Conservation (phyloP, 2,888 invertebrate genomes). For the Sturmia bella region DNA sequence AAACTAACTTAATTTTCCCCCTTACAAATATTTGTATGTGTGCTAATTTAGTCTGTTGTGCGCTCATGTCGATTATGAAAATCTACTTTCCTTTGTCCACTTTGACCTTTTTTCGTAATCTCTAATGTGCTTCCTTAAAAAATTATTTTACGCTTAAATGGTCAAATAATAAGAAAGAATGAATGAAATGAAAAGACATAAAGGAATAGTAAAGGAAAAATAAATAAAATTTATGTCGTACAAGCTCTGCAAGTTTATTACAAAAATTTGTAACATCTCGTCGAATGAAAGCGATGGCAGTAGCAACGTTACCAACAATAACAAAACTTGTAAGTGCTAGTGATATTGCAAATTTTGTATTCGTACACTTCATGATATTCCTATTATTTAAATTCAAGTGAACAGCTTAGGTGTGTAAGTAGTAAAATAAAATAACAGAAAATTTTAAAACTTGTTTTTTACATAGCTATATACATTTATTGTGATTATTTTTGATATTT, state of each 20-base stretch:
- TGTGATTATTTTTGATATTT: no score
- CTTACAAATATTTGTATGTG: slow-evolving; percentile 5
- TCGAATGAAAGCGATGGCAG: slow-evolving; percentile 19
- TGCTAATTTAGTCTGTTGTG: background rate
- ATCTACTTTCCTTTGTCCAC: slow-evolving; percentile 42
- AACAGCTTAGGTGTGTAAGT: no score
- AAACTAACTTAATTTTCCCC: slow-evolving; percentile 32
- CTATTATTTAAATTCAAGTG: no score
- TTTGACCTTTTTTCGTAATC: slow-evolving; percentile 34
- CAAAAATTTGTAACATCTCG: slow-evolving; percentile 58
- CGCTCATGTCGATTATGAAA: slow-evolving; percentile 10
- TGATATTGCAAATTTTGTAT: no score
- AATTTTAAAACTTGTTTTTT: no score
- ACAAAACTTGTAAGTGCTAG: slow-evolving; percentile 3
- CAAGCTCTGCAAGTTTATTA: slow-evolving; percentile 62
- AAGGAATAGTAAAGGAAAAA: slow-evolving; percentile 45
- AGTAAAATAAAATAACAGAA: no score
- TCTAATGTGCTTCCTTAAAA: slow-evolving; percentile 33
- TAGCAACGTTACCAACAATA: slow-evolving; percentile 16
- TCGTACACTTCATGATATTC: no score
- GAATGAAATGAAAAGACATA: slow-evolving; percentile 31
- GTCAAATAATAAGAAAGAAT: slow-evolving; percentile 56
- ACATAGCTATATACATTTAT: no score
- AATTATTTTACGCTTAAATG: slow-evolving; percentile 67
- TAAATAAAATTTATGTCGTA: slow-evolving; percentile 68